Base-by-base conservation (phyloP, 2,888 invertebrate genomes). In the Dioctria rufipes region DNA sequence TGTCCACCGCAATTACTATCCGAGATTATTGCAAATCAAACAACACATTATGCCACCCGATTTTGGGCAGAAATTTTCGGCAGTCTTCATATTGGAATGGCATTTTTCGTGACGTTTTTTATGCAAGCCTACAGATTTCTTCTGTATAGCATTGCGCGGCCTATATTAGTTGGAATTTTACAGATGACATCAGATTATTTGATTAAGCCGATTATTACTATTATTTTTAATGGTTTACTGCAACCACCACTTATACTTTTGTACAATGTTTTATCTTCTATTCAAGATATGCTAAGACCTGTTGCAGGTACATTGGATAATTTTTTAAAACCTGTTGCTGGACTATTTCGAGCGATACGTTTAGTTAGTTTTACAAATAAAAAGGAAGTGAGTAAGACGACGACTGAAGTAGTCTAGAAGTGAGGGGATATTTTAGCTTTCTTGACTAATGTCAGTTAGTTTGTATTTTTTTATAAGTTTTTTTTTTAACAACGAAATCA, bases 21-120 rank as follows among this genome's bases (percentile, higher is more conserved):
- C 0, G 92, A 93, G 82, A 82, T 90, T 46, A 85, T 92, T 40
- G 92, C 92, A 0, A 92, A 93, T 83, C 91, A 90, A 84, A 91
- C 92, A 0, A 92, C 92, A 80, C 87, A 89, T 69, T 90, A 90
- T 82, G 92, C 92, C 2, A 92, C 91, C 0, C 90, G 90, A 84
- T 93, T 93, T 85, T 93, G 93, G 93, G 93, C 93, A 0, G 93
- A 93, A 85, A 88, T 93, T 82, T 93, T 93, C 85, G 93, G 93
- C 0, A 90, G 91, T 2, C 85, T 93, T 39, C 92, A 93, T 84
- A 91, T 93, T 73, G 91, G 90, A 43, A 89, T 91, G 6, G 90
- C 92, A 0, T 93, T 93, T 84, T 84, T 92, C 4, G 91, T 92
- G 1, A 89, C 92, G 3, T 92, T 93, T 84, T 84, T 93, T 54